These are phyloP conservation scores for Coelopa pilipes DNA, from an alignment of 2,888 invertebrate species.

Conservation along the genomic window DNA sequence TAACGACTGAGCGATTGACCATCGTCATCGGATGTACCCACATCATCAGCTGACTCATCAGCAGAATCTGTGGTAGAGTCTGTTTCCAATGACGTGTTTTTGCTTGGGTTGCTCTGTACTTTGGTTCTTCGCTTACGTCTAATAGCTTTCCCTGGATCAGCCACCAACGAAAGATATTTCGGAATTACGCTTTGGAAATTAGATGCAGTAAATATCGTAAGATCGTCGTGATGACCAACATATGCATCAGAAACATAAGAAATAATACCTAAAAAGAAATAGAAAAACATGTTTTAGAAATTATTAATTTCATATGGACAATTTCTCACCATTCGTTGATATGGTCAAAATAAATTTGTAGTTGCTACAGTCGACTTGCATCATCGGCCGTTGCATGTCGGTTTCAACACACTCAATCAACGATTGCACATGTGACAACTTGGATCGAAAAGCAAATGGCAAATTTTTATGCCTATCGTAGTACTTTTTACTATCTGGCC, in stretches of 20 bases:
- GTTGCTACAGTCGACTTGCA: constrained; percentile 59
- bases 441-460: constrained; percentile 61
- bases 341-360: constrained; percentile 65
- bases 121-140: constrained; percentile 50
- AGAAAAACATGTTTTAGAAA: background rate
- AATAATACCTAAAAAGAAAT: constrained; percentile 51
- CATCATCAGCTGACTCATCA: constrained; percentile 54
- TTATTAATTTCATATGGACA: constrained; percentile 1
- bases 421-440: constrained; percentile 63
- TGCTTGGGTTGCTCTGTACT: constrained; percentile 22
- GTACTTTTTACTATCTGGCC: constrained; percentile 64
- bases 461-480: constrained; percentile 64
- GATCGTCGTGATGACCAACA: constrained; percentile 62
- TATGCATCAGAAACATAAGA: constrained; percentile 63
- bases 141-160: constrained; percentile 63
- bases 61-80: constrained; percentile 58
- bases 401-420: constrained; percentile 65
- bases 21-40: constrained; percentile 44
- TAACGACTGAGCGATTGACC: constrained; percentile 50
- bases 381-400: constrained; percentile 54
- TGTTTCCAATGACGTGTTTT: constrained; percentile 45
- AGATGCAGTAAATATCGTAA: constrained; percentile 62
- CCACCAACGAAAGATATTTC: constrained; percentile 62
- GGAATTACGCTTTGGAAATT: constrained; percentile 62
- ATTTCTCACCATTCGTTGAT: constrained; percentile 57